These are phyloP conservation scores for Parnassius mnemosyne DNA, from an alignment of 2,888 invertebrate genomes.

Conservation along the genomic window DNA sequence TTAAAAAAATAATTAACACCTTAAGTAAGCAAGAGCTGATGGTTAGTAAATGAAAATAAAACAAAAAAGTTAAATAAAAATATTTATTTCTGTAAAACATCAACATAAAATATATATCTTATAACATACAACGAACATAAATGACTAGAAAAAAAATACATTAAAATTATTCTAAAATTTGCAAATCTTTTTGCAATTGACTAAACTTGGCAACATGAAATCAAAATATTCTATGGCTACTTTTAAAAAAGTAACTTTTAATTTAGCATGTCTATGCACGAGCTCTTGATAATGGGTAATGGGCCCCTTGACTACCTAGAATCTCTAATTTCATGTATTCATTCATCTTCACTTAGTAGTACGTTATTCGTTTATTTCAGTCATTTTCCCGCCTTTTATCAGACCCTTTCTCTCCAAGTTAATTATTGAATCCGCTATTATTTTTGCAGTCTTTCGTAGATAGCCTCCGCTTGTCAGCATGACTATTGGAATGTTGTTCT, in stretches of 20 bases:
- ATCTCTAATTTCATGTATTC: too few species aligned
- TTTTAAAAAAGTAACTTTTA: too few species aligned
- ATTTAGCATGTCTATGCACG: too few species aligned
- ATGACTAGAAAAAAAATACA: slow-evolving; percentile 31
- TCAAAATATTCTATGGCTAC: slow-evolving; percentile 28
- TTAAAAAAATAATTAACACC: too few species aligned
- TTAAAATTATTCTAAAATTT: slow-evolving; percentile 21
- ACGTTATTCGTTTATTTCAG: neutral
- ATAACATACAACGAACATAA: slow-evolving; percentile 27
- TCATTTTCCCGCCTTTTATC: slow-evolving; percentile 49
- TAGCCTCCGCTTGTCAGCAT: slow-evolving; percentile 96
- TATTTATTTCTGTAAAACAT: slow-evolving; percentile 46
- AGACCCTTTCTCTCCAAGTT: slow-evolving; percentile 85
- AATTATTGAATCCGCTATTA: slow-evolving; percentile 91
- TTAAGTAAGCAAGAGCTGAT: too few species aligned
- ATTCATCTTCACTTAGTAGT: too few species aligned
- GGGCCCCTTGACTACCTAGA: too few species aligned
- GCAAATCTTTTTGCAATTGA: slow-evolving; percentile 36
- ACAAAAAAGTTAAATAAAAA: slow-evolving; percentile 30
- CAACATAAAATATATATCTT: slow-evolving; percentile 34
- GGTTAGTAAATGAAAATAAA: neutral
- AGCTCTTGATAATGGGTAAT: too few species aligned
- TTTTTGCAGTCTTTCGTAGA: slow-evolving; percentile 85
- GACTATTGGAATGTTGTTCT: slow-evolving; percentile 85
- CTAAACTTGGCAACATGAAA: slow-evolving; percentile 24